phyloP scores from a whole-genome alignment of 2,113 vertebrate genomes.

The Gymnobelideus leadbeateri region DNA sequence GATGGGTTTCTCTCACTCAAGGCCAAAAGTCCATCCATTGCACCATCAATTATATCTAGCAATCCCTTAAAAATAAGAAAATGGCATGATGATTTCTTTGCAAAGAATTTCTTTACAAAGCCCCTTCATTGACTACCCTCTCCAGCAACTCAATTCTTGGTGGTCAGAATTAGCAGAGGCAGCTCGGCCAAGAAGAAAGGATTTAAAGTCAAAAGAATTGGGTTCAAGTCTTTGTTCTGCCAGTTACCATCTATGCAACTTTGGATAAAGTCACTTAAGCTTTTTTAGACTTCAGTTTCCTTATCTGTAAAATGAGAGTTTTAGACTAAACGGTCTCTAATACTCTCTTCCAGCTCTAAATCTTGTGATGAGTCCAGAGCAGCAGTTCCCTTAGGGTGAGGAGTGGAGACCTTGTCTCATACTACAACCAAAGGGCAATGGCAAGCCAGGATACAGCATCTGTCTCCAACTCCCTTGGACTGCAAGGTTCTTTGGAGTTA shows the following conservation, averaged over 20 bases:
- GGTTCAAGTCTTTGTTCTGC: background rate
- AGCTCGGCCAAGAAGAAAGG: background rate
- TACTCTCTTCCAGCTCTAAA: background rate
- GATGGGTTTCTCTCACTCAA: background rate
- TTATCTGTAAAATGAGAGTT: background rate
- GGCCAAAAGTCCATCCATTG: background rate
- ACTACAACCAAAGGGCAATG: background rate
- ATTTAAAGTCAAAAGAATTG: background rate
- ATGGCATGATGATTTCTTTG: background rate
- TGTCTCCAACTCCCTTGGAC: background rate
- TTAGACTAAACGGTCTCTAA: background rate
- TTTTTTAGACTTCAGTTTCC: background rate
- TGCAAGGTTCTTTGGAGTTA: background rate
- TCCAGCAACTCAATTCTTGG: background rate
- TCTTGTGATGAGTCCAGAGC: background rate
- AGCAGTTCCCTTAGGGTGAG: background rate
- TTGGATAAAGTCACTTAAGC: background rate
- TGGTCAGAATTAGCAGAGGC: background rate
- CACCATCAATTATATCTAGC: background rate
- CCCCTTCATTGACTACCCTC: background rate
- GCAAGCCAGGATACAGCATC: background rate
- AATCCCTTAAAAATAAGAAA: background rate
- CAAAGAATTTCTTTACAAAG: background rate
- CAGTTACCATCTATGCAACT: background rate
- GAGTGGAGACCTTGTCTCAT: background rate